Evolutionary conservation across 2,888 invertebrate species (phyloP), one percentile per base, ranked within the genome.

Genomic region (Drosophila meridiana): DNA sequence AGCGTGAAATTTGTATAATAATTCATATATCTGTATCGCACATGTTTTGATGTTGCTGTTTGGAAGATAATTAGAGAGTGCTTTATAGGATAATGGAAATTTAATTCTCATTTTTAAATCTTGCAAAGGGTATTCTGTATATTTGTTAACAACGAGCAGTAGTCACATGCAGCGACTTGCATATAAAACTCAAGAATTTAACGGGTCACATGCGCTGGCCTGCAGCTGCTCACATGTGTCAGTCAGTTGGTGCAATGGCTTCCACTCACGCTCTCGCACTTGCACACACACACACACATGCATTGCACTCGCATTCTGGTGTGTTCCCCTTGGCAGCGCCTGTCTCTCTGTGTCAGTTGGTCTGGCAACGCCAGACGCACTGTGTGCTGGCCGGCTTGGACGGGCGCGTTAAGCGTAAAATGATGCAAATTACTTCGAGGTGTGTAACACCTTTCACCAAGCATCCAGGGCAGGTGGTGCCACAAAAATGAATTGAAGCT

Each of bases 351-450:
- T 79, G 79, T 76, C 80, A 76, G 80, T 80, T 72, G 69, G 72
- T 65, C 55, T 75, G 69, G 74, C 71, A 75, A 48, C 42, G 78
- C 56, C 67, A 69, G 68, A 28, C 48, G 58, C 55, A 55, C 38
- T 42, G 58, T 32, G 45, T 55, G 71, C 36, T 76, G 67, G 57
- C 45, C 61, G 36, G 62, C 52, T 64, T 62, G 72, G 50, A 50
- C 45, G 64, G 62, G 74, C 80, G 82, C 80, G 82, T 82, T 80
- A 78, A 82, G 82, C 82, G 82, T 82, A 82, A 82, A 82, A 82
- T 80, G 82, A 82, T 82, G 82, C 82, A 82, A 82, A 82, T 82
- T 82, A 80, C 80, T 81, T 57, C 57, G 72, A 78, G 81, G 69
- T 76, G 72, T 76, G 78, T 59, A 80, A 78, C 78, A 82, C 80